Base-by-base conservation (phyloP, 2,888 invertebrate species). In the Ochropleura plecta region DNA sequence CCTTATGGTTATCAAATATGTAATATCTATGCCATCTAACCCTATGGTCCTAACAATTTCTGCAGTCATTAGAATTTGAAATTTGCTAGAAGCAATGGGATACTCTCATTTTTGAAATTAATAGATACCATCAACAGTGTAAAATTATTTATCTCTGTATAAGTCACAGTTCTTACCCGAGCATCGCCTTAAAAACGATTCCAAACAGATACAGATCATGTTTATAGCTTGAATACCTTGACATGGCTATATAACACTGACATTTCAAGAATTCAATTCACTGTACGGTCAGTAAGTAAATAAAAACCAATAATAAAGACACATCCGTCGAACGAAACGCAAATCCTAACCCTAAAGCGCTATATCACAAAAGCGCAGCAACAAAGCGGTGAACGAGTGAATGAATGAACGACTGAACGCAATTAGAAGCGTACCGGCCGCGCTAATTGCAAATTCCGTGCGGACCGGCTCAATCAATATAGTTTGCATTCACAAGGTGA, bases 391-490 rank as follows among this genome's bases (percentile, higher is more conserved):
- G 84, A 82, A 85, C 78, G 85, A 86, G 81, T 87, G 88, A 88
- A 76, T 85, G 85, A 88, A 77, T 86, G 87, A 88, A 86, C 83
- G 86, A 81, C 78, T 87, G 88, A 86, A 89, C 89, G 91, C 91
- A 92, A 92, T 93, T 91, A 91, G 89, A 88, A 86, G 86, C 83
- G 91, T 87, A 90, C 90, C 88, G 89, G 87, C 88, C 86, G 88
- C 89, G 90, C 90, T 93, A 93, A 93, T 93, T 93, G 93, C 91
- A 85, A 91, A 93, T 93, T 93, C 92, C 92, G 90, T 89, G 81
- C 87, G 79, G 85, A 87, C 86, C 87, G 84, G 89, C 88, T 91
- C 91, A 91, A 92, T 92, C 91, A 91, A 91, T 89, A 88, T 86
- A 86, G 86, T 83, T 82, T 79, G 82, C 69, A 90, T 89, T 88